Conservation (phyloP, 1,140 invertebrate species). For the Proctacanthus coquilletti region DNA sequence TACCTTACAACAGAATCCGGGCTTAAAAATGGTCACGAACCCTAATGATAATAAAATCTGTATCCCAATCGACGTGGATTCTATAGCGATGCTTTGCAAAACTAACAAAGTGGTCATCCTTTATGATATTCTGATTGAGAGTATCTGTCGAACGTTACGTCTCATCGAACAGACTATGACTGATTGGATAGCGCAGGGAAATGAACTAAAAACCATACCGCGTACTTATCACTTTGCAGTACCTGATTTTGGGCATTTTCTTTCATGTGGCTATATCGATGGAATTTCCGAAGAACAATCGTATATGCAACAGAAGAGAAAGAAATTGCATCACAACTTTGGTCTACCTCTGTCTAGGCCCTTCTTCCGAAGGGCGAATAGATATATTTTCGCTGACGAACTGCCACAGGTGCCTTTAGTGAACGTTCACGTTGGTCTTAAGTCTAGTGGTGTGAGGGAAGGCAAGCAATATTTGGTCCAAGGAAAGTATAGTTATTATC, state of each 20-base stretch:
- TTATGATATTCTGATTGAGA: constrained; percentile 56
- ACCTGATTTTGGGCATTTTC: constrained; percentile 49
- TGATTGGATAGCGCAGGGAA: constrained; percentile 35
- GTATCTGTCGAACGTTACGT: constrained; percentile 48
- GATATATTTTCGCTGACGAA: constrained; percentile 39
- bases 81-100: constrained; percentile 48
- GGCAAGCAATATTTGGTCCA: constrained; percentile 42
- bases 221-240: constrained; percentile 48
- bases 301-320: constrained; percentile 41
- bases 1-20: constrained; percentile 6
- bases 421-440: constrained; percentile 55
- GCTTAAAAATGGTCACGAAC: constrained; percentile 16
- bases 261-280: constrained; percentile 54
- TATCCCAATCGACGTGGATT: constrained; percentile 49
- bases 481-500: constrained; percentile 85
- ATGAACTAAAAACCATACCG: constrained; percentile 18
- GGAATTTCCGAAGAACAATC: constrained; percentile 38
- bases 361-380: constrained; percentile 53
- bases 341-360: constrained; percentile 49
- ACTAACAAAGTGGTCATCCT: constrained; percentile 44
- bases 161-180: constrained; percentile 43
- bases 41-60: constrained; percentile 28
- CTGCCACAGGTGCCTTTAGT: constrained; percentile 36
- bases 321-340: constrained; percentile 48
- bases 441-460: constrained; percentile 32